These are phyloP conservation scores for Athalia rosae DNA, from an alignment of 2,888 invertebrate species.

Conservation along the genomic window DNA sequence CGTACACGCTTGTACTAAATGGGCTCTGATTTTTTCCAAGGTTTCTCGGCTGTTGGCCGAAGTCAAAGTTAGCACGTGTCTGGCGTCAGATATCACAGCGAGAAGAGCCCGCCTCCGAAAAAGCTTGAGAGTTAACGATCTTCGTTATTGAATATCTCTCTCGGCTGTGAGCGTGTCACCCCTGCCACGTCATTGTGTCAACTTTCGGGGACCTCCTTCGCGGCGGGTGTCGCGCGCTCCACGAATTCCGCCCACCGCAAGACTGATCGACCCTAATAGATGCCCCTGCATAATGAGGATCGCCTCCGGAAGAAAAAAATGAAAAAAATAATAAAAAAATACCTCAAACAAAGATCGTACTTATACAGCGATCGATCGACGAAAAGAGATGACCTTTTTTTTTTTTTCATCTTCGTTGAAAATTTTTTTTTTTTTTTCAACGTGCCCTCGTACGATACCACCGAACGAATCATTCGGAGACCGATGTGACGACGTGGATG, in stretches of 20 bases:
- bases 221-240: conserved; percentile 55
- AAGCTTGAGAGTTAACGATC: conserved; percentile 64
- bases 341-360: neutral
- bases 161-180: conserved; percentile 46
- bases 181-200: conserved; percentile 62
- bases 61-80: conserved; percentile 65
- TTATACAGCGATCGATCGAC: conserved; percentile 13
- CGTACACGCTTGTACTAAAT: neutral
- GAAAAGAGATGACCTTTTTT: too few species aligned
- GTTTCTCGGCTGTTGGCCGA: conserved; percentile 57
- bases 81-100: conserved; percentile 68
- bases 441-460: too few species aligned
- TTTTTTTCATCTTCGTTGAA: neutral
- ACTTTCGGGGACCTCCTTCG: conserved; percentile 59
- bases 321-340: too few species aligned
- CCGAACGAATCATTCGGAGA: too few species aligned
- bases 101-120: conserved; percentile 48
- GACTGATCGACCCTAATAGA: conserved; percentile 69
- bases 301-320: conserved; percentile 33
- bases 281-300: conserved; percentile 61
- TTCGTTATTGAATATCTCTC: conserved; percentile 69
- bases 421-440: neutral
- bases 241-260: conserved; percentile 63
- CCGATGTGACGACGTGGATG: neutral
- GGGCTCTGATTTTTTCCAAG: neutral